Evolutionary conservation across 2,113 vertebrate species (phyloP).

Genomic region (Eptesicus fuscus): DNA sequence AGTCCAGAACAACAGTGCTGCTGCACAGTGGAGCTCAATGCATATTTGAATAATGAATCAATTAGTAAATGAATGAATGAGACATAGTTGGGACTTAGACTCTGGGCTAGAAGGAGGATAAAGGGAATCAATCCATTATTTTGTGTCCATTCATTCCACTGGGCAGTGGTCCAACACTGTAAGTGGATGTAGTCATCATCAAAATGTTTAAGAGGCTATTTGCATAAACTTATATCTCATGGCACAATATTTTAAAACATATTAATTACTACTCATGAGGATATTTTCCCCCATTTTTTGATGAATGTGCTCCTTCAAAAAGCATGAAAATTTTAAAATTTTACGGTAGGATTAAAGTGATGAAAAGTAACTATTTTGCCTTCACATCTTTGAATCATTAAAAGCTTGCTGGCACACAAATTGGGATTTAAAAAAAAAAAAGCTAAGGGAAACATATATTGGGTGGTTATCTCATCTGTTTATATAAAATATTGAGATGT

Average conservation of each 20-base stretch:
- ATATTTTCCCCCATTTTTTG: not conserved
- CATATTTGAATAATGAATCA: not conserved
- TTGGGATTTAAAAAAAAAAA: not conserved
- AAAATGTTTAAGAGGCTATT: conserved; percentile 13
- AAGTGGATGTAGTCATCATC: not conserved
- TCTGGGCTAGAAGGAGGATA: not conserved
- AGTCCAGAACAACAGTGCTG: not conserved
- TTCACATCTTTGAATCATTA: conserved; percentile 18
- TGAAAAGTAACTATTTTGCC: not conserved
- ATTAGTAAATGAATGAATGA: not conserved
- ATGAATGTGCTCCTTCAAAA: conserved; percentile 24
- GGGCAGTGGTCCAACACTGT: not conserved
- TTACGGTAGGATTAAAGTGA: not conserved
- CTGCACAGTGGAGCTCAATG: not conserved
- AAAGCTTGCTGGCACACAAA: not conserved
- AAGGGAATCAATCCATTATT: not conserved
- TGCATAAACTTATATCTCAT: not conserved
- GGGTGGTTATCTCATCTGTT: conserved; percentile 40
- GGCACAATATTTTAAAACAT: conserved; percentile 2
- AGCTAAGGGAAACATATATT: not conserved
- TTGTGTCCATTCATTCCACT: not conserved
- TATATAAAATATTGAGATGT: conserved; percentile 7
- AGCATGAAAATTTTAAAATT: not conserved
- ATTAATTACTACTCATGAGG: not conserved
- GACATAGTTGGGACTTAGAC: not conserved